A percentile compares a stretch with the other conserved stretches of the same genome.
phyloP scores from a whole-genome alignment of 2,888 invertebrate species.

The Mesopsocus fuscifrons region DNA sequence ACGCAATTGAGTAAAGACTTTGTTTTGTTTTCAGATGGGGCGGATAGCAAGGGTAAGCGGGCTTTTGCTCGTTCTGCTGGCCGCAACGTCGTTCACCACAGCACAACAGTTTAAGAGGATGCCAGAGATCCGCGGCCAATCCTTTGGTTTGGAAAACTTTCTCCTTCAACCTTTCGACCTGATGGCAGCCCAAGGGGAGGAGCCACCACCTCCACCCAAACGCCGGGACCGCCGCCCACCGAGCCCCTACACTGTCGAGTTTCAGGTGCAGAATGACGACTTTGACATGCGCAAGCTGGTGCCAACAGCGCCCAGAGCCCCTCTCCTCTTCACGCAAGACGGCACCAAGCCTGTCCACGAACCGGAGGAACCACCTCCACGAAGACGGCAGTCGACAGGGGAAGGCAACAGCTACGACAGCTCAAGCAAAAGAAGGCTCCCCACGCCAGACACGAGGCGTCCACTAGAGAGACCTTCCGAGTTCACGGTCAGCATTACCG shows the following conservation, averaged over 20 bases:
- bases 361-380: not conserved
- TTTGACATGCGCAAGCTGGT: not conserved
- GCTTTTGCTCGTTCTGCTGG: no score
- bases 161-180: not conserved
- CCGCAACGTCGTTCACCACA: no score
- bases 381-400: not conserved
- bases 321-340: not conserved
- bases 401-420: not conserved
- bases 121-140: not conserved
- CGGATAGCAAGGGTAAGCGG: no score
- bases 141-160: constrained; percentile 5
- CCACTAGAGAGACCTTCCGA: not conserved
- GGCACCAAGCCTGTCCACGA: not conserved
- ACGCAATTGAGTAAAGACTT: no score
- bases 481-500: not conserved
- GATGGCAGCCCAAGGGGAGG: constrained; percentile 3
- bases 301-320: not conserved
- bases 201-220: constrained; percentile 7
- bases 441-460: not conserved
- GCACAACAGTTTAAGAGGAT: no score
- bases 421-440: not conserved
- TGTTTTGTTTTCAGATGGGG: no score
- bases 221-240: not conserved
- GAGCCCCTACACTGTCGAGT: not conserved
- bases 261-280: not conserved